Base-by-base conservation (phyloP, 2,113 vertebrate genomes). In the Crocuta crocuta region DNA sequence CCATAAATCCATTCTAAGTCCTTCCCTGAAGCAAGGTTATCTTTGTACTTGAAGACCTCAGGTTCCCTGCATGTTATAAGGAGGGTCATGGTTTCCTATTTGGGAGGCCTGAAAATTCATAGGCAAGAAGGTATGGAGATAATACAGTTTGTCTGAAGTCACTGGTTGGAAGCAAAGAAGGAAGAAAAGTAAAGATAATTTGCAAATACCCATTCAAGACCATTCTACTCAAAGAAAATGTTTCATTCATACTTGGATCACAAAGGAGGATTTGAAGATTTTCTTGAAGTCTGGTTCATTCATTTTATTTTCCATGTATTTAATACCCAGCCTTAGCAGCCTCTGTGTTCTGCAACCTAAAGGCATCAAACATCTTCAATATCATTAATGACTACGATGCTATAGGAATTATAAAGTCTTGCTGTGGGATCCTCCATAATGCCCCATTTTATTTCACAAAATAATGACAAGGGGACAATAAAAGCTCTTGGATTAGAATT, bases 151-250 rank as follows among this genome's bases (percentile, higher is more conserved):
- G 58, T 70, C 58, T 84, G 43, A 97, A 89, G 61, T 11, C 43
- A 39, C 68, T 39, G 13, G 3, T 35, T 95, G 73, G 43, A 24
- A 55, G 4, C 6, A 83, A 88, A 43, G 58, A 70, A 81, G 81
- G 28, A 93, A 91, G 61, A 80, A 74, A 96, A 55, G 23, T 35
- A 93, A 93, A 80, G 31, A 53, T 55, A 76, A 94, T 96, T 96
- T 81, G 12, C 4, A 98, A 89, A 79, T 89, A 74, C 61, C n/a
- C 45, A 43, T 89, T 68, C 35, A 88, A 92, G 23, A 53, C 7
- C 24, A 21, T 71, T 89, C 12, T 7, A 91, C 4, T 48, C 15
- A 76, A 11, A 85, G 87, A 65, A 95, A 96, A 48, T 80, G 15
- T 68, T 85, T 97, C 61, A 48, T 71, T 81, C 31, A 35, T 81